Evolutionary conservation across 2,797 vertebrate genomes (phyloP).

Genomic region (Hydrolagus colliei): DNA sequence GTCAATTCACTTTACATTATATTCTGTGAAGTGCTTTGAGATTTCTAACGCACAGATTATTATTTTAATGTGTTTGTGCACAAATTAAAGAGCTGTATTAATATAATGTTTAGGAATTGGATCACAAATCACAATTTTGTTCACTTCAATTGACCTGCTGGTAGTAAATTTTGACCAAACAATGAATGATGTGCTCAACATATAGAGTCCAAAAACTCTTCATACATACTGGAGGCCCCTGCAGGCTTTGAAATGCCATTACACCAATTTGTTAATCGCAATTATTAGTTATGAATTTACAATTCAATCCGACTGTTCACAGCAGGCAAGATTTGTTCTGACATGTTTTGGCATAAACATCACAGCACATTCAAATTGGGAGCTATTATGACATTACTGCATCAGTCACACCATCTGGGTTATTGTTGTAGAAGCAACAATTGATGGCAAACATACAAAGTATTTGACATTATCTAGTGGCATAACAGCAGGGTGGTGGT

Average conservation of each 20-base stretch:
- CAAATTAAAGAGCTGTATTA: no score
- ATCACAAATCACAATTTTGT: not conserved
- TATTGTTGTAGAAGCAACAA: slow-evolving; percentile 1
- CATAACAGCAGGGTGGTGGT: not conserved
- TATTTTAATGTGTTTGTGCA: not conserved
- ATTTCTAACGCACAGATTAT: not conserved
- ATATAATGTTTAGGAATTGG: not conserved
- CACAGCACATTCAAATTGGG: not conserved
- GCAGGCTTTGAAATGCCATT: not conserved
- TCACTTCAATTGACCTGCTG: not conserved
- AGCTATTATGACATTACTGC: not conserved
- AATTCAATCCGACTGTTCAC: not conserved
- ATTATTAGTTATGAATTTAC: slow-evolving; percentile 4
- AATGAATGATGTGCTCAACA: not conserved
- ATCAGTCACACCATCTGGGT: not conserved
- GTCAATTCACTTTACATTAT: no score
- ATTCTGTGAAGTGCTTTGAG: not conserved
- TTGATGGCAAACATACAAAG: not conserved
- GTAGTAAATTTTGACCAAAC: not conserved
- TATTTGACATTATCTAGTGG: not conserved
- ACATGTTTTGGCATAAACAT: not conserved
- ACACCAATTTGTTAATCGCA: not conserved
- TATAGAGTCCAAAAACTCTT: not conserved
- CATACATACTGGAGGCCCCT: not conserved
- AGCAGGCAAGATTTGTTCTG: not conserved